phyloP scores from a whole-genome alignment of 2,113 vertebrate genomes.

The Scolopax mira region DNA sequence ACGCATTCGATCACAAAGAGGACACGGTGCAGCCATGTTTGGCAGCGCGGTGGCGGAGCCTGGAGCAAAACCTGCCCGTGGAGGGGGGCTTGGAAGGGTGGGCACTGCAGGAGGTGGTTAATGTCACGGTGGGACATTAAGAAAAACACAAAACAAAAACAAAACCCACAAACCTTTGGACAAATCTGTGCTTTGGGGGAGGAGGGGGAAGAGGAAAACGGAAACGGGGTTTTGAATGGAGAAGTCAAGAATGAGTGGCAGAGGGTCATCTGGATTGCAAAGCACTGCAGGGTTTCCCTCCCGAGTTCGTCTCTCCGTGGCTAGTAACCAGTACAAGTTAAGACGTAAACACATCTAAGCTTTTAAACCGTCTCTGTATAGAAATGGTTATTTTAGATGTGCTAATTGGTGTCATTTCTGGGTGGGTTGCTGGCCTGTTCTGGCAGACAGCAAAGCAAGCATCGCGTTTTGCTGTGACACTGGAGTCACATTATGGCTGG shows the following conservation, averaged over 20 bases:
- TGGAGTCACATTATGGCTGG: background rate
- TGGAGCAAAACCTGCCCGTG: constrained; percentile 9
- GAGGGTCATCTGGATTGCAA: background rate
- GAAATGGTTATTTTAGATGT: background rate
- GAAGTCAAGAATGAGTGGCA: background rate
- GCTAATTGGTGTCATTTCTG: background rate
- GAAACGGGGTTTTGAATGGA: background rate
- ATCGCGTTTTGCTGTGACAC: background rate
- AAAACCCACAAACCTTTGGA: background rate
- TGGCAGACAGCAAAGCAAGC: background rate
- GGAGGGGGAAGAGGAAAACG: background rate
- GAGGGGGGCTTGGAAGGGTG: background rate
- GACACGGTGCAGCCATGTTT: constrained; percentile 29
- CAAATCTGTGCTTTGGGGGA: background rate
- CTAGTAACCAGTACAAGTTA: background rate
- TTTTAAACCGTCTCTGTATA: background rate
- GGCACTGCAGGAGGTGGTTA: background rate
- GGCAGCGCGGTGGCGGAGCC: background rate
- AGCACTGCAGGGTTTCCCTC: background rate
- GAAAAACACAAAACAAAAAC: background rate
- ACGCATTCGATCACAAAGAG: background rate
- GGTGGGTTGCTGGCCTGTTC: background rate
- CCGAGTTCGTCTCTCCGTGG: background rate
- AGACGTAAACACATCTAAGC: background rate
- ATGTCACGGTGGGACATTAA: background rate